These are phyloP conservation scores for Sparus aurata DNA, from an alignment of 2,797 vertebrate genomes.

Conservation along the genomic window DNA sequence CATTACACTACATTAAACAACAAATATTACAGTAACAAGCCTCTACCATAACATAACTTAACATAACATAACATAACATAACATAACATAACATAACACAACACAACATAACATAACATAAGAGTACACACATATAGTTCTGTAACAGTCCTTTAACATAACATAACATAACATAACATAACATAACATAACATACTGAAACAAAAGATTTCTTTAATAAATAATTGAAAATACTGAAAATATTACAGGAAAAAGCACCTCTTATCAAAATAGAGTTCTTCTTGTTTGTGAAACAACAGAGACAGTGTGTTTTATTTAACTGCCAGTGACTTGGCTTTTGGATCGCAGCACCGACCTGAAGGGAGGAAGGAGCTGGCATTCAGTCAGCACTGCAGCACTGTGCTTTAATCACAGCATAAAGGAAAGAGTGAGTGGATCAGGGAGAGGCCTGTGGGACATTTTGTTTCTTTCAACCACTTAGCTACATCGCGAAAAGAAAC, in stretches of 20 bases:
- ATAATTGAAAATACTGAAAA: not conserved
- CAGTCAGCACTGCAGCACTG: conserved; percentile 55
- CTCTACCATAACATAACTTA: too few species aligned
- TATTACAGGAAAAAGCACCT: not conserved
- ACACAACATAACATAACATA: too few species aligned
- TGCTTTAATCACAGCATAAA: conserved; percentile 68
- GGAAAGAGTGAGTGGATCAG: conserved; percentile 68
- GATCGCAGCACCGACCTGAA: conserved; percentile 56
- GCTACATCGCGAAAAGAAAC: conserved; percentile 47
- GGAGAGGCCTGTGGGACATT: conserved; percentile 53
- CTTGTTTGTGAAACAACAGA: conserved; percentile 53
- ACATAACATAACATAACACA: too few species aligned
- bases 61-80: too few species aligned
- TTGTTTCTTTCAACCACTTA: conserved; percentile 55
- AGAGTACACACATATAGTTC: too few species aligned
- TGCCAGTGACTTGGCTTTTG: conserved; percentile 55
- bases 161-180: too few species aligned
- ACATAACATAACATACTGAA: too few species aligned
- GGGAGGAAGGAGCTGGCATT: conserved; percentile 64
- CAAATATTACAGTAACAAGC: too few species aligned
- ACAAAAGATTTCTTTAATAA: not conserved
- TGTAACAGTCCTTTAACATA: too few species aligned
- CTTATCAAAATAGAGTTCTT: not conserved
- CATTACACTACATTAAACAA: too few species aligned
- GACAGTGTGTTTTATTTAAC: conserved; percentile 54